Base-by-base conservation (phyloP, 2,797 vertebrate genomes). In the Macropodus opercularis region DNA sequence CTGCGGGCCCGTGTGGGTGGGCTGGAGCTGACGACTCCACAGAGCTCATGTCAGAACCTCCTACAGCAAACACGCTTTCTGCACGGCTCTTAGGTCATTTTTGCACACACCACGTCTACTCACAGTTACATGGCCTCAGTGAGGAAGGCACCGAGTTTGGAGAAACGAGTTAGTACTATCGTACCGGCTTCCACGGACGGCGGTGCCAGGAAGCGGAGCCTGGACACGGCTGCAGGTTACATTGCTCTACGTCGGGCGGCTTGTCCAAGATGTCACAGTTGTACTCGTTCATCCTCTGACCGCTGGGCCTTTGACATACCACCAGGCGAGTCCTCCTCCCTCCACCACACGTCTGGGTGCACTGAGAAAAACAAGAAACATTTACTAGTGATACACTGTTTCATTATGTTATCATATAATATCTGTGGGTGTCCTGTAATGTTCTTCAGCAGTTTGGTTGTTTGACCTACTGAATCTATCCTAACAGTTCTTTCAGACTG, bases 181-280 rank as follows among this genome's bases (percentile, higher is more conserved):
- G 87, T 97, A 97, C 96, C 95, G 90, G 95, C 90, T 96, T 96
- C 96, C 97, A 99, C 0, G 95, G 93, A 89, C 90, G 92, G 88
- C 94, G 94, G 86, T 94, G 94, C 96, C 97, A 99, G 84, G 94
- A 92, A 69, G 92, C 93, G 13, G 92, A 92, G 80, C 91, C 94
- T 40, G 94, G 94, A 84, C 97, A 99, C 63, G 93, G 84, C 54
- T 95, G 95, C 71, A 85, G 82, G 75, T 94, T 95, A 86, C 97
- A 99, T 0, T 90, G 95, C 64, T 92, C 93, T 87, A 92, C 83
- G 50, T 94, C 90, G 1, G 91, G 92, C 0, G 97, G 97, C 79
- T 96, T 97, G 74, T 95, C 94, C 78, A 94, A 87, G 77, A 94
- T 80, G 66, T 96, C 95, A 84, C 97, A 99, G 93, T 93, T 96